Evolutionary conservation across 2,113 vertebrate species (phyloP).

Genomic region (Leucoraja erinaceus): DNA sequence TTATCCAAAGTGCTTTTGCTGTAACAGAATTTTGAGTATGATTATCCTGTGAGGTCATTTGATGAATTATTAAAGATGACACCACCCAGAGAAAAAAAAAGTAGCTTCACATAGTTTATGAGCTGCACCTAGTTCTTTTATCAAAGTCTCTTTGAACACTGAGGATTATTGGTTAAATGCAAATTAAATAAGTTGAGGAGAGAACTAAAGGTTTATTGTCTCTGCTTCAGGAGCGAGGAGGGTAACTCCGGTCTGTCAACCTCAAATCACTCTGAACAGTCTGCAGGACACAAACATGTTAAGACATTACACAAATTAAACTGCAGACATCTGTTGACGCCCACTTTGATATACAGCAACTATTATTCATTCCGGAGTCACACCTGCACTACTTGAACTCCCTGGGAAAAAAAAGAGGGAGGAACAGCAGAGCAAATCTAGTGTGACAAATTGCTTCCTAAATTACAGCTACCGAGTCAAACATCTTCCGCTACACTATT

Average conservation of each 20-base stretch:
- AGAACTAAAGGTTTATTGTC: neutral
- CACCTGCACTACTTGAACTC: neutral
- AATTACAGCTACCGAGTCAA: neutral
- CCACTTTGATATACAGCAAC: neutral
- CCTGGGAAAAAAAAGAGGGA: too few species aligned
- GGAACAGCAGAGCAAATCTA: neutral
- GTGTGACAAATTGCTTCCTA: neutral
- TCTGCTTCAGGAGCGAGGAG: neutral
- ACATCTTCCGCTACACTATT: slow-evolving; percentile 17
- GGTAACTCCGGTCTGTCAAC: neutral
- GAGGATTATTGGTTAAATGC: too few species aligned
- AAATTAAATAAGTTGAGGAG: too few species aligned
- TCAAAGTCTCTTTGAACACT: neutral
- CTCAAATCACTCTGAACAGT: neutral
- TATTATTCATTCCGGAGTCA: slow-evolving; percentile 3
- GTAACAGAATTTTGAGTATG: neutral
- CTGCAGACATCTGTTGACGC: neutral
- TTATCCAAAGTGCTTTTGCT: neutral
- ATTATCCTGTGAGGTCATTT: neutral
- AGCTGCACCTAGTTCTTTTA: neutral
- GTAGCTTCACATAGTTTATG: neutral
- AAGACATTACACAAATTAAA: neutral
- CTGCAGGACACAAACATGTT: neutral
- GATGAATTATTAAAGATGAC: neutral
- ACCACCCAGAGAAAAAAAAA: neutral